Conservation (phyloP, 2,113 vertebrate genomes). For the Syrrhaptes paradoxus region DNA sequence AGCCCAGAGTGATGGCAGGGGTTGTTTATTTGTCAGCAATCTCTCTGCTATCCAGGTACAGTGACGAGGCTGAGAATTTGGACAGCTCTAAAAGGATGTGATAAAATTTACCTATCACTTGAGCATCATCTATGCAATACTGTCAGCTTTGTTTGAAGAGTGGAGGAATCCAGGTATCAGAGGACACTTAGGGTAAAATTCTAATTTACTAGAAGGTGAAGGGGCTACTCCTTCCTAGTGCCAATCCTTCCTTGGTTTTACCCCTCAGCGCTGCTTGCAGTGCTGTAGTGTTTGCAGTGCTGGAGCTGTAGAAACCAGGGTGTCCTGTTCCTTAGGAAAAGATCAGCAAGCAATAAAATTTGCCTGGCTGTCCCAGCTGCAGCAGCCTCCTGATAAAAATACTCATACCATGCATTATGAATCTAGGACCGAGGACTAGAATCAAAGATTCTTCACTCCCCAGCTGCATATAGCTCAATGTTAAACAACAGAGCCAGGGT, state of each 20-base stretch:
- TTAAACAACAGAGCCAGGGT: not conserved
- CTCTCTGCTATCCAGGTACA: not conserved
- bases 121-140: not conserved
- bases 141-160: not conserved
- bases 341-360: not conserved
- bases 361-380: not conserved
- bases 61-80: not conserved
- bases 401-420: not conserved
- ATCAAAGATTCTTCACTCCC: not conserved
- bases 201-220: not conserved
- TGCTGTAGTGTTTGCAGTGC: not conserved
- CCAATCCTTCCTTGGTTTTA: not conserved
- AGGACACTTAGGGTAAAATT: not conserved
- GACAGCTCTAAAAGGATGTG: not conserved
- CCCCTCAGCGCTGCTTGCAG: not conserved
- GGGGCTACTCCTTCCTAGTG: not conserved
- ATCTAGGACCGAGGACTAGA: not conserved
- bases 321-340: not conserved
- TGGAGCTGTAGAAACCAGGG: not conserved
- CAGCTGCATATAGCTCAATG: not conserved
- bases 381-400: not conserved
- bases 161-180: not conserved
- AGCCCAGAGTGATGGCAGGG: not conserved
- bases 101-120: not conserved
- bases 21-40: not conserved